Conservation (phyloP, 2,797 vertebrate genomes). For the Megaceryle alcyon region DNA sequence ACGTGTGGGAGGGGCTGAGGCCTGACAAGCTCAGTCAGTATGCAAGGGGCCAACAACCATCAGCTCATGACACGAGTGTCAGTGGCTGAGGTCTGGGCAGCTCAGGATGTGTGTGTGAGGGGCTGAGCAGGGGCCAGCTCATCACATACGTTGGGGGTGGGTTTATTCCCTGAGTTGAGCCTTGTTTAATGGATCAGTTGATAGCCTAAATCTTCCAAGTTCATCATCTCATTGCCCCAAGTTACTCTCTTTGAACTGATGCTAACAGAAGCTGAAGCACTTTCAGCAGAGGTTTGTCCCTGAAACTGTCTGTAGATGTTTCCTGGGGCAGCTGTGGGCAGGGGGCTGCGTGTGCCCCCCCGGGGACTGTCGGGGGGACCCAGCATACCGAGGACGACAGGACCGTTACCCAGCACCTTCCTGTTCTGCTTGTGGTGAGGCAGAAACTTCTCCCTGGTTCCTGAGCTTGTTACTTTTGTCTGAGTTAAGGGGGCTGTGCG, state of each 20-base stretch:
- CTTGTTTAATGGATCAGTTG: not conserved
- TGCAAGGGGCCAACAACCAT: no score
- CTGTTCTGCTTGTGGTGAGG: not conserved
- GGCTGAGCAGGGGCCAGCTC: no score
- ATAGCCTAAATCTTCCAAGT: not conserved
- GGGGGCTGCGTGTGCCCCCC: not conserved
- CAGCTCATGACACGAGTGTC: no score
- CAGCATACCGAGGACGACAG: accelerated
- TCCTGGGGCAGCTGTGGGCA: not conserved
- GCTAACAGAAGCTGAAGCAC: not conserved
- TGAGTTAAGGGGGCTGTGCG: not conserved
- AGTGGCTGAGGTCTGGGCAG: no score
- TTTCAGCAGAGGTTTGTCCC: not conserved
- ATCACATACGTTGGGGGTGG: no score
- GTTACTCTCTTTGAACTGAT: not conserved
- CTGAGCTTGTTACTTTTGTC: not conserved
- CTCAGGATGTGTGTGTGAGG: no score
- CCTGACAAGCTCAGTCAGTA: no score
- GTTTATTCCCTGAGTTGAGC: accelerated
- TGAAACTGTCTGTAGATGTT: not conserved
- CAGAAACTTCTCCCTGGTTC: not conserved
- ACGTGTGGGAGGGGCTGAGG: no score
- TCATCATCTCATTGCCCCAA: not conserved
- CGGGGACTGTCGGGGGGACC: not conserved
- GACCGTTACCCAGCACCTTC: not conserved